Base-by-base conservation (phyloP, 1,140 invertebrate species). In the Zelostemma sp. region DNA sequence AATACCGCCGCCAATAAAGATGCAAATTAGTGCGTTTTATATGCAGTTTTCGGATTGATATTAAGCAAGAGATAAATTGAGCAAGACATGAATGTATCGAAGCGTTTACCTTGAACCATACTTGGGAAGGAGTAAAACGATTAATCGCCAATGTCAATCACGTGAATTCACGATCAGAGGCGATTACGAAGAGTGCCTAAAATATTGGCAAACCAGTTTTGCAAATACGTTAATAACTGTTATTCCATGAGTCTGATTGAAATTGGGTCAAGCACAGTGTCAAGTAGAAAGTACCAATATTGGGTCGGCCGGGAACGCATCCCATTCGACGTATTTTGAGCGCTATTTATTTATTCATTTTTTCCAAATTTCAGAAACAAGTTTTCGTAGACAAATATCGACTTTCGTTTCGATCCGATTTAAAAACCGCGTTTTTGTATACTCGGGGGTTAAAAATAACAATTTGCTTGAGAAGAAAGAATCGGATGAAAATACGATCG, bases 221-320 rank as follows among this genome's bases (percentile, higher is more conserved):
- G 14, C 11, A 15, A 41, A 41, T 41, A 2, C 12, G 40, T n/a
- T n/a, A n/a, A n/a, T n/a, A n/a, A n/a, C 8, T 25, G 21, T 4
- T 25, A 8, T 25, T 25, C 21, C 21, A 25, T 8, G 21, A 3
- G 21, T 8, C 3, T 6, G 5, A 15, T 11, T 12, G 40, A 41
- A 41, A 41, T 41, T 41, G 15, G 40, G 40, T 41, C 40, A 41
- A 41, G 40, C 15, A 48, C 38, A 58, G 41, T 54, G 62, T 65
- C 63, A 59, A 59, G 63, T 59, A 54, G 55, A 59, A 66, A 65
- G 49, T 53, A 35, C 19, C 38, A 38, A 15, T 33, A n/a, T 38
- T 19, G 21, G 8, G 21, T 25, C 21, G 21, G 21, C 21, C 21
- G 21, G 3, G 8, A 8, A 25, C 21, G 21, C 21, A 25, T 25